These are phyloP conservation scores for Trimorus sp. DNA, from an alignment of 2,888 invertebrate genomes.

Conservation along the genomic window DNA sequence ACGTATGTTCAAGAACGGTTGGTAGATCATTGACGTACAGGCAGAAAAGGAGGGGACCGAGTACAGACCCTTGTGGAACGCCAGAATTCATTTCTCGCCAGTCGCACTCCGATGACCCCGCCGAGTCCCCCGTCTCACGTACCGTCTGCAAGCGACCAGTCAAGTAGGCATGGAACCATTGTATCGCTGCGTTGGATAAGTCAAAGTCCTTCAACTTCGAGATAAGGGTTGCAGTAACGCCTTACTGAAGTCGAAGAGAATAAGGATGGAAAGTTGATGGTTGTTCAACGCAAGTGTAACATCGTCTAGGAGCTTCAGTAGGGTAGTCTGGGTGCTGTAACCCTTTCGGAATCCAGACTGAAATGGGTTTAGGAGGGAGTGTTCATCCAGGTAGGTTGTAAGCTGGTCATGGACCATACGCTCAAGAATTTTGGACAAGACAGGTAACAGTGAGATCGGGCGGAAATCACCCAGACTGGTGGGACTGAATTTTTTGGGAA, in stretches of 20 bases:
- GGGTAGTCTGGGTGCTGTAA: background rate
- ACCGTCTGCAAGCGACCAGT: background rate
- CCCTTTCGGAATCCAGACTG: background rate
- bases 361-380: background rate
- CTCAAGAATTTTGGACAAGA: constrained; percentile 1
- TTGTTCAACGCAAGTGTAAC: background rate
- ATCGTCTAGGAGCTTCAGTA: background rate
- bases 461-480: background rate
- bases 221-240: background rate
- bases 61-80: constrained; percentile 7
- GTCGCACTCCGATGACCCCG: too few species aligned
- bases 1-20: background rate
- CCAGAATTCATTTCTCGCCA: background rate
- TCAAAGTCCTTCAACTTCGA: background rate
- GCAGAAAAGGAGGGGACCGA: constrained; percentile 1
- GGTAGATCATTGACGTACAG: background rate
- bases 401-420: background rate
- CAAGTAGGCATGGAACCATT: constrained; percentile 6
- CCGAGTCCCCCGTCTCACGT: too few species aligned
- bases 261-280: background rate
- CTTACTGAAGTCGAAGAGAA: constrained; percentile 1
- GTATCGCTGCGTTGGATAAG: background rate
- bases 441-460: background rate
- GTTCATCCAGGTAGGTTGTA: background rate
- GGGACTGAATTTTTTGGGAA: background rate